Evolutionary conservation across 1,140 invertebrate species (phyloP).

Genomic region (Zaprionus nigranus): DNA sequence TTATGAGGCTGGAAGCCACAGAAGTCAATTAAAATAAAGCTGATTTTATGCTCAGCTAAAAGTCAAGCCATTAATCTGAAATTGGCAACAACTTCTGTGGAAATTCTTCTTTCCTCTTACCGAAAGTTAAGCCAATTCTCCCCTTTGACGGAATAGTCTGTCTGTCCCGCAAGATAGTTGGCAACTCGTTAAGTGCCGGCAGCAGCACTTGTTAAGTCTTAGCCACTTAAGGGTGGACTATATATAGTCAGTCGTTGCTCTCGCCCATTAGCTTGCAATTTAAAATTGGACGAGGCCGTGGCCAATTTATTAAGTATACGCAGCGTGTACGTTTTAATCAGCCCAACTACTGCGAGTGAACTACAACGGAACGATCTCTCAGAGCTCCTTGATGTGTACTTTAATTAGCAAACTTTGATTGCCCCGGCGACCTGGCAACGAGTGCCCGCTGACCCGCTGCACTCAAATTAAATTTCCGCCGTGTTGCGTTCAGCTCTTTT

Average conservation of each 20-base stretch:
- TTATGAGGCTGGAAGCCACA: not conserved
- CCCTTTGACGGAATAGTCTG: not conserved
- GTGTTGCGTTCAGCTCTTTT: not conserved
- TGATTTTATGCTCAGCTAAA: not conserved
- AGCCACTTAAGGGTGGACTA: not conserved
- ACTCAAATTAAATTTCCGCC: conserved; percentile 46
- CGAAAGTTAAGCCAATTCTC: not conserved
- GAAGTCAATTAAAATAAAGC: conserved; percentile 2
- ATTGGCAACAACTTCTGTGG: not conserved
- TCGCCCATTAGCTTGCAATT: conserved; percentile 14
- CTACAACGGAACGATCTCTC: not conserved
- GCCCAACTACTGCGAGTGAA: not conserved
- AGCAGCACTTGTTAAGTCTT: not conserved
- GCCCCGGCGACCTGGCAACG: conserved; percentile 38
- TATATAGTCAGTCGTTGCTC: not conserved
- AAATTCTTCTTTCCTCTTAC: not conserved
- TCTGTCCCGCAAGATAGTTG: not conserved
- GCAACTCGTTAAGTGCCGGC: conserved; percentile 1
- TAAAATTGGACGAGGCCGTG: not conserved
- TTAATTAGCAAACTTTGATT: conserved; percentile 69
- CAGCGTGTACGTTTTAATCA: conserved; percentile 50
- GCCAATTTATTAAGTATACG: conserved; percentile 43
- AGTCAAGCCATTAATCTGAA: not conserved
- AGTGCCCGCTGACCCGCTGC: conserved; percentile 22
- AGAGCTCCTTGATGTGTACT: conserved; percentile 23